Percentiles rank a stretch among this genome's conserved stretches.
phyloP scores from a whole-genome alignment of 2,888 invertebrate genomes.

The Napeogenes inachia region DNA sequence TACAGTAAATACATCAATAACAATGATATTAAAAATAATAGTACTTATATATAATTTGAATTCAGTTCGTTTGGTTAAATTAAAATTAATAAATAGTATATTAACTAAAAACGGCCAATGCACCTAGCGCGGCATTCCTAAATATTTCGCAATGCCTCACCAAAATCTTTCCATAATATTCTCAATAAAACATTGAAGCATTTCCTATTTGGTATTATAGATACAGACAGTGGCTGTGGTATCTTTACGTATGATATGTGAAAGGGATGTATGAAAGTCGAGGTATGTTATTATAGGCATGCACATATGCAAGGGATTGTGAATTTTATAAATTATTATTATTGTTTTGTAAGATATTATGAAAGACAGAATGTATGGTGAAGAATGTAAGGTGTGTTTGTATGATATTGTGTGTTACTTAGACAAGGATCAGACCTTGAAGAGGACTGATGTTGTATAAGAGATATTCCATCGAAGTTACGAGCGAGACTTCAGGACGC shows the following conservation, averaged over 20 bases:
- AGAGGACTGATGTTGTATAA: constrained; percentile 66
- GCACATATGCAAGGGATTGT: constrained; percentile 76
- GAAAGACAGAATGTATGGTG: constrained; percentile 52
- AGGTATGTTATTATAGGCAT: constrained; percentile 75
- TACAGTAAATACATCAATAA: background rate
- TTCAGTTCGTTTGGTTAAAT: background rate
- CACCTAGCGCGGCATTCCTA: constrained; percentile 63
- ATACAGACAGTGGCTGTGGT: constrained; percentile 78
- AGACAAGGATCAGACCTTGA: constrained; percentile 63
- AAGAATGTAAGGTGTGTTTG: constrained; percentile 39
- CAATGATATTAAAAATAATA: background rate
- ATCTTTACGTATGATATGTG: constrained; percentile 73
- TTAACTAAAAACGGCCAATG: constrained; percentile 42
- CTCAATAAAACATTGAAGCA: constrained; percentile 63
- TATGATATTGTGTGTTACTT: constrained; percentile 60
- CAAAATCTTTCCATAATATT: constrained; percentile 67
- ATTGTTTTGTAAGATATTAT: constrained; percentile 64
- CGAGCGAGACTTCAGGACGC: constrained; percentile 62
- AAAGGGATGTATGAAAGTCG: constrained; percentile 58
- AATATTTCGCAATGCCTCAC: constrained; percentile 65
- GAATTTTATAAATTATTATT: constrained; percentile 74
- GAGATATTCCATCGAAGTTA: constrained; percentile 56
- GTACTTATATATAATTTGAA: background rate
- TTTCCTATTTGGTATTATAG: constrained; percentile 78
- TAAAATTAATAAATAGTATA: background rate